Percentiles rank a stretch among this genome's conserved stretches.
These are phyloP conservation scores for Percina caprodes DNA, from an alignment of 2,113 vertebrate genomes.

Conservation along the genomic window DNA sequence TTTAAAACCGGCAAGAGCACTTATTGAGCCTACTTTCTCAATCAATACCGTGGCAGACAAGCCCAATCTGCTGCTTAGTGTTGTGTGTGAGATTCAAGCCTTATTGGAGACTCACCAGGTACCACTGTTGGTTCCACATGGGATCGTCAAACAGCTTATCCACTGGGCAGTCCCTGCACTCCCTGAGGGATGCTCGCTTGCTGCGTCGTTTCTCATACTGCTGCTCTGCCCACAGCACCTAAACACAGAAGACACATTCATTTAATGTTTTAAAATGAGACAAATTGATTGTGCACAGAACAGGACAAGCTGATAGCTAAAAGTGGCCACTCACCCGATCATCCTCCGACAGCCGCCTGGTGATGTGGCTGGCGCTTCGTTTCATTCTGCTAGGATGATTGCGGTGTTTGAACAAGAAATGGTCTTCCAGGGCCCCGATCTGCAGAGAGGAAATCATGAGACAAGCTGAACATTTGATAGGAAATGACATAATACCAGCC, in stretches of 20 bases:
- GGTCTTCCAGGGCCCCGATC: slow-evolving; percentile 96
- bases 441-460: slow-evolving; percentile 63
- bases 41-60: too few species aligned
- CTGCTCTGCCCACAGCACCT: slow-evolving; percentile 97
- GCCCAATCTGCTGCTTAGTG: not conserved
- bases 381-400: slow-evolving; percentile 90
- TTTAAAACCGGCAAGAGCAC: not conserved
- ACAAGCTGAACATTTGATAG: slow-evolving; percentile 25
- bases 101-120: slow-evolving; percentile 89
- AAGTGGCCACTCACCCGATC: slow-evolving; percentile 85
- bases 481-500: slow-evolving; percentile 39
- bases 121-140: slow-evolving; percentile 99
- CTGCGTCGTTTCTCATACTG: slow-evolving; percentile 93
- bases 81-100: not conserved
- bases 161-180: slow-evolving; percentile 84
- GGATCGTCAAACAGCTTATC: slow-evolving; percentile 95
- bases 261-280: not conserved
- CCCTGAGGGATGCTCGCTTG: slow-evolving; percentile 85
- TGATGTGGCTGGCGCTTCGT: slow-evolving; percentile 91
- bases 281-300: not conserved
- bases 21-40: not conserved
- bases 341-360: slow-evolving; percentile 93
- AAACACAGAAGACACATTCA: not conserved
- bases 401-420: slow-evolving; percentile 93
- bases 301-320: not conserved